These are phyloP conservation scores for Brachionus manjavacas DNA, from an alignment of 1,140 invertebrate species.

Conservation along the genomic window DNA sequence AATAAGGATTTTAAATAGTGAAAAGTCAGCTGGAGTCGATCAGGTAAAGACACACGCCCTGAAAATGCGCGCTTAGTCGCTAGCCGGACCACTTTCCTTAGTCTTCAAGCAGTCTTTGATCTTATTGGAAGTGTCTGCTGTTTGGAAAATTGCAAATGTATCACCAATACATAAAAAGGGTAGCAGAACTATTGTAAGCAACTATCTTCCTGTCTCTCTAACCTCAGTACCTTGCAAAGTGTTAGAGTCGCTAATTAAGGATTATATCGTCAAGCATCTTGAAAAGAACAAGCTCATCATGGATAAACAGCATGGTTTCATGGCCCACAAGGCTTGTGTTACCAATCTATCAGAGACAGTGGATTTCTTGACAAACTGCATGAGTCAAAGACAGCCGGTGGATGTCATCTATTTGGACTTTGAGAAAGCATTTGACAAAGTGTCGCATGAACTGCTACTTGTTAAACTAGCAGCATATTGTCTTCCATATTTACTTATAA, in stretches of 20 bases:
- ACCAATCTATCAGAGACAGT: conserved; percentile 38
- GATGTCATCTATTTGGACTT: neutral
- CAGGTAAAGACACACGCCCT: neutral
- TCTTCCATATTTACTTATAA: neutral
- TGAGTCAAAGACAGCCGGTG: neutral
- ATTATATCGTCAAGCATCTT: too few species aligned
- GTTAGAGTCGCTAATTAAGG: too few species aligned
- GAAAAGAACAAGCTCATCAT: too few species aligned
- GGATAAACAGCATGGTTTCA: neutral
- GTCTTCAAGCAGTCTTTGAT: neutral
- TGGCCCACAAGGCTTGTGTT: conserved; percentile 10
- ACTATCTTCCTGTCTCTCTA: neutral
- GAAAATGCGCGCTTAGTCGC: neutral
- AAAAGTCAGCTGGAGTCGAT: too few species aligned
- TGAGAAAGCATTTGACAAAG: conserved; percentile 23
- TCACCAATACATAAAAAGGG: conserved; percentile 40
- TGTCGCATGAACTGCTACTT: neutral
- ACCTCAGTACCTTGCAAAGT: too few species aligned
- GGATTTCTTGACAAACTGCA: neutral
- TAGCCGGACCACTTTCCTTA: neutral
- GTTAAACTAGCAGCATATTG: neutral
- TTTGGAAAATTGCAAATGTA: conserved; percentile 36
- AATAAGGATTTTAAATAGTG: too few species aligned
- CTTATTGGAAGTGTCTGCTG: neutral
- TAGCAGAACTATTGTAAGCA: neutral